Evolutionary conservation across 2,797 vertebrate genomes (phyloP).

Genomic region (Alouatta caraya): DNA sequence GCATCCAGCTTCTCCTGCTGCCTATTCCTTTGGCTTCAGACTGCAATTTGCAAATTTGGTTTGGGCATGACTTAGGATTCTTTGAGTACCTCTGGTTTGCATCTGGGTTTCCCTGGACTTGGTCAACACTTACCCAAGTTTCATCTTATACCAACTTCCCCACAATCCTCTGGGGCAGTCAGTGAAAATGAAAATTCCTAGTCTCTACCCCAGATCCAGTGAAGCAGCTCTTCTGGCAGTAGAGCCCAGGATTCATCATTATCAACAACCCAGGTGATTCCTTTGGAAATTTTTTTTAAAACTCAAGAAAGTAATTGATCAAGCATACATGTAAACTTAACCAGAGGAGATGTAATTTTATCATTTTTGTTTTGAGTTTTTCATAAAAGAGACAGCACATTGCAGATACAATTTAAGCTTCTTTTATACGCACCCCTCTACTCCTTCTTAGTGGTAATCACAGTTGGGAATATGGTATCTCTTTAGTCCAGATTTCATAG

Average conservation of each 20-base stretch:
- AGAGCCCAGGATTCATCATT: background rate
- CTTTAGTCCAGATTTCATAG: background rate
- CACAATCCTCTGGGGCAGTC: background rate
- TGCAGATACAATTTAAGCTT: background rate
- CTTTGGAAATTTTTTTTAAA: background rate
- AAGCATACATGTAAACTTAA: background rate
- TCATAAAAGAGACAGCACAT: background rate
- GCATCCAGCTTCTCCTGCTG: background rate
- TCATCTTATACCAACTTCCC: background rate
- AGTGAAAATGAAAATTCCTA: background rate
- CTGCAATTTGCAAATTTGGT: background rate
- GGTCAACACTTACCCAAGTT: background rate
- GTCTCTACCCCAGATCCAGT: background rate
- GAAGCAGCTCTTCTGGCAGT: background rate
- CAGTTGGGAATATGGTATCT: background rate
- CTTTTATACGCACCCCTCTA: background rate
- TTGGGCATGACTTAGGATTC: background rate
- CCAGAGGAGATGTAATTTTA: background rate
- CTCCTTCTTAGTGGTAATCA: background rate
- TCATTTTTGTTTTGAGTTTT: conserved; percentile 16
- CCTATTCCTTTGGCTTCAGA: background rate
- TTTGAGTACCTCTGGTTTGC: background rate
- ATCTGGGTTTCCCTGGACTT: background rate
- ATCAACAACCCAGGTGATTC: background rate
- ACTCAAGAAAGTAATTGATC: background rate